A percentile compares a stretch with the other conserved stretches of the same genome.
These are phyloP conservation scores for Hafferia zeledoni DNA, from an alignment of 2,797 vertebrate genomes.

Conservation along the genomic window DNA sequence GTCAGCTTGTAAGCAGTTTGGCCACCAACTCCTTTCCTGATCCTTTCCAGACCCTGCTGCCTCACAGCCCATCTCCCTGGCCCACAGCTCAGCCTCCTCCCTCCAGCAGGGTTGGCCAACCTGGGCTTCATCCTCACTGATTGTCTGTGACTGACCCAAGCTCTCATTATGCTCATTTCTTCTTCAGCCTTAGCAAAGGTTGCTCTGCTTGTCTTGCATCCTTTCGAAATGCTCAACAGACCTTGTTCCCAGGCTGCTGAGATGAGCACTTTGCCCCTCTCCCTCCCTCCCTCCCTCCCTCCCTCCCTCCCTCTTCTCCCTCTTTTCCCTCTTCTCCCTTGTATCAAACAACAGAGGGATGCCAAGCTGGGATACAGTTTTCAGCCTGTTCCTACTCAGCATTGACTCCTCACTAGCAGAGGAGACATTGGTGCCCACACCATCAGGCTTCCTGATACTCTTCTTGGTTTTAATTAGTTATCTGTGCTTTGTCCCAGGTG, in stretches of 20 bases:
- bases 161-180: background rate
- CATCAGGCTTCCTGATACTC: background rate
- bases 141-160: background rate
- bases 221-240: background rate
- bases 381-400: background rate
- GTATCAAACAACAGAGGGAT: background rate
- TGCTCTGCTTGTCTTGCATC: background rate
- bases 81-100: background rate
- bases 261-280: background rate
- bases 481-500: background rate
- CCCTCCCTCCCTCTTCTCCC: background rate
- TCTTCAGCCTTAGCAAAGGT: background rate
- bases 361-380: background rate
- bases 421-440: background rate
- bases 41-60: background rate
- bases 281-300: background rate
- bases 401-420: background rate
- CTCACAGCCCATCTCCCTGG: background rate
- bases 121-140: background rate
- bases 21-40: background rate
- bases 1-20: background rate
- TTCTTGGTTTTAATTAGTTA: background rate
- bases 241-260: background rate
- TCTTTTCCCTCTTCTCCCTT: background rate
- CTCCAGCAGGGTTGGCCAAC: background rate